Percentiles rank a stretch among this genome's conserved stretches.
Evolutionary conservation across 2,113 vertebrate genomes (phyloP).

Genomic region (Nestor notabilis): DNA sequence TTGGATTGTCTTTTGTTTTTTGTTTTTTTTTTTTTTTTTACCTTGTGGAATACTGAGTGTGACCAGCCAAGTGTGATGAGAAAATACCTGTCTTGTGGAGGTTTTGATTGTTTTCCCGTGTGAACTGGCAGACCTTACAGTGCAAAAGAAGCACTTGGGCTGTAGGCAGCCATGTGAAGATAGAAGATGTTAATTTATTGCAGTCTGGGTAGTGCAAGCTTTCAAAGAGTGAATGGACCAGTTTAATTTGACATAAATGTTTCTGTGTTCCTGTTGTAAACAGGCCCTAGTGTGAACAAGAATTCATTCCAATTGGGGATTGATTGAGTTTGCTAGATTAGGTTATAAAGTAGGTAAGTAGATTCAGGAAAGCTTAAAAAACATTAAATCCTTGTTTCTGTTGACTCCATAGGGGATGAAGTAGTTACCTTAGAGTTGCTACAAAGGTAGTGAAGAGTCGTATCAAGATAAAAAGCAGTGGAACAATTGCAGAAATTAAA

Average conservation of each 20-base stretch:
- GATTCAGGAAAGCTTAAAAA: neutral
- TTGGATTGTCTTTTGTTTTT: neutral
- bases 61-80: neutral
- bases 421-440: neutral
- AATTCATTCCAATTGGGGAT: neutral
- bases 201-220: neutral
- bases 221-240: neutral
- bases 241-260: neutral
- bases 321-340: neutral
- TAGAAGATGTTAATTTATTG: neutral
- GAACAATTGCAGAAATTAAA: neutral
- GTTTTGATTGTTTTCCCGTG: neutral
- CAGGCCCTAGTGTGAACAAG: neutral
- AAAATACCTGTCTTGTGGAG: rapidly evolving
- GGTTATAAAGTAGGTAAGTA: neutral
- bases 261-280: neutral
- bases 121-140: neutral
- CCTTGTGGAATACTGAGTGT: neutral
- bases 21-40: neutral
- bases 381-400: neutral
- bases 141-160: neutral
- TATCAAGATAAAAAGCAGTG: neutral
- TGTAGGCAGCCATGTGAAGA: neutral
- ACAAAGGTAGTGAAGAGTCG: neutral
- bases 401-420: neutral